Conservation (phyloP, 2,797 vertebrate species). For the Ptychobarbus kaznakovi region DNA sequence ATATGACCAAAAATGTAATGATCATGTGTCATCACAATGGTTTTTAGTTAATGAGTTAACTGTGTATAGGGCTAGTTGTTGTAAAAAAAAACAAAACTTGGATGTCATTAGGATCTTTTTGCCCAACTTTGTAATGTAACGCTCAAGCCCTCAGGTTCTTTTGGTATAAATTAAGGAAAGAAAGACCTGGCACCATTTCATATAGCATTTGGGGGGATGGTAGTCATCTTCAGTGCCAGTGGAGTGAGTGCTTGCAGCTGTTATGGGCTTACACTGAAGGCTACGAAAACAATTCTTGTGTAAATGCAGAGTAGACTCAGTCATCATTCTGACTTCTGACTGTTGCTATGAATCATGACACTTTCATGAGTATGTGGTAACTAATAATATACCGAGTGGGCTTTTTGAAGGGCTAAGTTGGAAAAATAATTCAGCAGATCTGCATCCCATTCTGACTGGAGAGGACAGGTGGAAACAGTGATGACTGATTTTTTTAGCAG, state of each 20-base stretch:
- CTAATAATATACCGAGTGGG: background rate
- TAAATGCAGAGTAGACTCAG: background rate
- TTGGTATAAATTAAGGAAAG: background rate
- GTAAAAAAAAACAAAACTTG: background rate
- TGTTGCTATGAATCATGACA: background rate
- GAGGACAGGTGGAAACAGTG: background rate
- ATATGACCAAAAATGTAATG: background rate
- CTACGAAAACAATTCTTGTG: background rate
- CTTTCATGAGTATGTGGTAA: background rate
- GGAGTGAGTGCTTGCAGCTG: constrained; percentile 1
- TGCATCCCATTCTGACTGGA: background rate
- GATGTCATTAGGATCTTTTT: background rate
- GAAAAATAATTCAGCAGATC: background rate
- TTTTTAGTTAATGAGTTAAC: no score
- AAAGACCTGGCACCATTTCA: constrained; percentile 1
- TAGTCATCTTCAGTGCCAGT: background rate
- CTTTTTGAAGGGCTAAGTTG: background rate
- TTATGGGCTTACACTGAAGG: background rate
- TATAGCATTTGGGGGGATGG: background rate
- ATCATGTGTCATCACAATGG: background rate
- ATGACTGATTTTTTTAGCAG: background rate
- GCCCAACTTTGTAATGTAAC: background rate
- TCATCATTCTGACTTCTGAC: no score
- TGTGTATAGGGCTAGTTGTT: background rate
- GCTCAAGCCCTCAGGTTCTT: background rate